These are phyloP conservation scores for Drosophila tropicalis DNA, from an alignment of 1,140 invertebrate genomes.

Conservation along the genomic window DNA sequence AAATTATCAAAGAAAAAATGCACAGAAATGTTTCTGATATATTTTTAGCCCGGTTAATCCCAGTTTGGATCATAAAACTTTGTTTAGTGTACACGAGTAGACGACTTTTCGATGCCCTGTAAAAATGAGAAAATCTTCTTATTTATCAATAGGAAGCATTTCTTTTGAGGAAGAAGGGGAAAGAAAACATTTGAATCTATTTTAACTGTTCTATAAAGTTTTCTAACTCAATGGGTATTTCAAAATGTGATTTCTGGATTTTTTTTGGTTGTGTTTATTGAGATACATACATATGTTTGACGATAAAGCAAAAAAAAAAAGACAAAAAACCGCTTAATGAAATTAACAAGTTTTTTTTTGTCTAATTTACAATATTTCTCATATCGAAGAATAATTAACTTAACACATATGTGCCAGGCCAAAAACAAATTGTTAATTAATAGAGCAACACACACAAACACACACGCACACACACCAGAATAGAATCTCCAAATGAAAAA, in stretches of 20 bases:
- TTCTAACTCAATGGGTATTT: background rate
- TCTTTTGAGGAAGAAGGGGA: too few species aligned
- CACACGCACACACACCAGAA: constrained; percentile 37
- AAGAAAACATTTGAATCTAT: too few species aligned
- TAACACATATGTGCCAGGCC: constrained; percentile 57
- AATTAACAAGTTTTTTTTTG: constrained; percentile 45
- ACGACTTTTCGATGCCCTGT: background rate
- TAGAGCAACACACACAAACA: constrained; percentile 17
- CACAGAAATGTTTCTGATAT: background rate
- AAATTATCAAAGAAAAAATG: background rate
- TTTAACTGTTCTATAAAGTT: too few species aligned
- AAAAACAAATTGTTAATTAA: constrained; percentile 46
- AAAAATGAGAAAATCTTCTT: background rate
- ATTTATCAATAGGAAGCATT: too few species aligned
- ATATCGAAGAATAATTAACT: constrained; percentile 51
- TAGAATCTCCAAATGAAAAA: constrained; percentile 34
- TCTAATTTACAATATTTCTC: constrained; percentile 21
- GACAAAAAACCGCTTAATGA: constrained; percentile 27
- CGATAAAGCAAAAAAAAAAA: background rate
- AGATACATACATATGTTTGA: constrained; percentile 12
- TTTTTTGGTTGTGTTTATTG: background rate
- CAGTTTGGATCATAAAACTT: background rate
- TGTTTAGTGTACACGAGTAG: too few species aligned
- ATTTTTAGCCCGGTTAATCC: constrained; percentile 4
- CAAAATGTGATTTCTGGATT: background rate